Evolutionary conservation across 30 jellyfish, hydroid and myxozoan species (phyloP), one percentile per base, ranked within the genome.

Genomic region (Phacellophora camtschatica): DNA sequence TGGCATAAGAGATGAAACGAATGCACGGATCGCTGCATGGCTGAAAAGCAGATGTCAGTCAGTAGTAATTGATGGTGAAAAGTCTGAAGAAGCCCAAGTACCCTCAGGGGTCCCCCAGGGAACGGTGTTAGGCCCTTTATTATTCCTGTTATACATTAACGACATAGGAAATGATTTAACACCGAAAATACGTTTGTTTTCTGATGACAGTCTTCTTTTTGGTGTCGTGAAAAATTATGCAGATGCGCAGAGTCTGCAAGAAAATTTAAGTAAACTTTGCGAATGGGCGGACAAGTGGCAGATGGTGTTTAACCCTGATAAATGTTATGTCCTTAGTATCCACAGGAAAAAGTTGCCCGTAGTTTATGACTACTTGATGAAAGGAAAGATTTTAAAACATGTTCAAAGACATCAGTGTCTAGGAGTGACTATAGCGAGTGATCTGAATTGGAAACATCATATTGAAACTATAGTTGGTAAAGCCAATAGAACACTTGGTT

Each of bases 41-140:
- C 74, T 59, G 74, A 59, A 59, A 59, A 59, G 28, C 74, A 59
- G 74, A 1, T 59, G 83, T 53, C 82, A 76, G 81, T n/a, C 83
- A 19, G 89, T 76, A 36, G 66, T 57, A 35, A 55, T 76, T 25
- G 66, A 76, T 19, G 64, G 83, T 43, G 66, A 63, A 41, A 53
- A 35, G 81, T 76, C 89, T 55, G 57, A 57, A 30, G 68, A 76
- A 57, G 81, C 50, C 29, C 89, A 41, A 55, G 81, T 76, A 25
- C 34, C 28, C 74, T 55, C 81, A 0, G 89, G 82, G 4, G 89
- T 76, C 16, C 82, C 89, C 23, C 84, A 76, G 74, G 89, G 85
- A 55, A 36, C 67, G 9, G 43, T 58, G 57, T 19, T 76, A 32
- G 82, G 82, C 11, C 82, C 84, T 2, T 57, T 54, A 56, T 58